These are phyloP conservation scores for Eulemur rubriventer DNA, from an alignment of 2,797 vertebrate species.

Conservation along the genomic window DNA sequence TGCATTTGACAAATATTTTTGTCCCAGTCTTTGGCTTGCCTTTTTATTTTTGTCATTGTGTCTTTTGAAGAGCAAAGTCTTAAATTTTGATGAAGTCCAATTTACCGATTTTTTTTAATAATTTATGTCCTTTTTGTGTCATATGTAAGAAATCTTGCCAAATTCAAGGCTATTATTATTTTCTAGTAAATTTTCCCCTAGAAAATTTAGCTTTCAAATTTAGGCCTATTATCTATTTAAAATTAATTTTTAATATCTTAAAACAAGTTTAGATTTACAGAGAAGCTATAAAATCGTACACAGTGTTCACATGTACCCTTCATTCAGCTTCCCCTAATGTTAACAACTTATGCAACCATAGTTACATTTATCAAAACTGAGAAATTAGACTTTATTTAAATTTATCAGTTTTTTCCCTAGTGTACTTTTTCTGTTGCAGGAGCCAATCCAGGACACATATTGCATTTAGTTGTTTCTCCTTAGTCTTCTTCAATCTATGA, in stretches of 20 bases:
- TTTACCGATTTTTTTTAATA: neutral
- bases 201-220: neutral
- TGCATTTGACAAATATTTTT: neutral
- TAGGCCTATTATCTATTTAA: neutral
- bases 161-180: neutral
- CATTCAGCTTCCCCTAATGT: neutral
- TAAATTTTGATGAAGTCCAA: too few relatives aligned
- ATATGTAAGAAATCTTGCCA: neutral
- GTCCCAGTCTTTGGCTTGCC: neutral
- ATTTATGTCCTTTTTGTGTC: neutral
- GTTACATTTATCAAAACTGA: neutral
- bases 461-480: too few relatives aligned
- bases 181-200: neutral
- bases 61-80: too few relatives aligned
- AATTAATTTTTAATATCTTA: neutral
- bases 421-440: neutral
- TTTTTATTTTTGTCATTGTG: neutral
- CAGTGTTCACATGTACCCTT: neutral
- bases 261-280: neutral
- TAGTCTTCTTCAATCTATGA: too few relatives aligned
- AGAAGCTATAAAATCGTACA: neutral
- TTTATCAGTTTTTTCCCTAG: neutral
- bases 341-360: neutral
- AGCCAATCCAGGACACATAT: neutral
- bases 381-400: neutral